A percentile compares a stretch with the other conserved stretches of the same genome.
Evolutionary conservation across 2,797 vertebrate genomes (phyloP).

Genomic region (Protosalanx chinensis): DNA sequence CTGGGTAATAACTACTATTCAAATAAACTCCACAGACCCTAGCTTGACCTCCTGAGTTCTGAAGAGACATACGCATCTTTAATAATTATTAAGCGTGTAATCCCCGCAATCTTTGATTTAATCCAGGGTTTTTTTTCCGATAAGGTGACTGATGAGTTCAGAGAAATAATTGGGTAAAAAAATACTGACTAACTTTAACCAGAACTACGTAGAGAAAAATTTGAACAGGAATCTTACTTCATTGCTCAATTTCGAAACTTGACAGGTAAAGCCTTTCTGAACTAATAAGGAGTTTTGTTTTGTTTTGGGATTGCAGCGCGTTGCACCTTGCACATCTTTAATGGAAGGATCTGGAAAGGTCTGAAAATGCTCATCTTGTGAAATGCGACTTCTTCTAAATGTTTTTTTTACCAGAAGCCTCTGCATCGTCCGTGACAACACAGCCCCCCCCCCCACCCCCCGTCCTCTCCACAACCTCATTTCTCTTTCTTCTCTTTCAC

Average conservation of each 20-base stretch:
- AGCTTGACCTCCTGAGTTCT: background rate
- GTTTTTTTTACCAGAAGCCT: background rate
- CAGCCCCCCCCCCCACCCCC: background rate
- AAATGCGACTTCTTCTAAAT: background rate
- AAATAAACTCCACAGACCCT: conserved; percentile 14
- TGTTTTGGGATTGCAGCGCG: no score
- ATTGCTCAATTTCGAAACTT: no score
- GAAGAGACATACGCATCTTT: background rate
- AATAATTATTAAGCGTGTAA: background rate
- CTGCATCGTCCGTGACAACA: background rate
- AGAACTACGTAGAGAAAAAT: no score
- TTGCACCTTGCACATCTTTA: background rate
- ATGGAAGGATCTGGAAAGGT: background rate
- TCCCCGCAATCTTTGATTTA: conserved; percentile 14
- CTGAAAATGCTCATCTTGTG: background rate
- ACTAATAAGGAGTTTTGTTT: no score
- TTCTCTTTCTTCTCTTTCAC: conserved; percentile 15
- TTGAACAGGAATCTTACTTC: no score
- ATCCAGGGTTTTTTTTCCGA: conserved; percentile 6
- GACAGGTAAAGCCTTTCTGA: no score
- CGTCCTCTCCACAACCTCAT: background rate
- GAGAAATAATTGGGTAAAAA: no score
- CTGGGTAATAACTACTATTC: background rate
- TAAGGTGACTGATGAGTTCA: background rate
- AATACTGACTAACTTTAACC: no score